These are phyloP conservation scores for Aspiorhynchus laticeps DNA, from an alignment of 2,113 vertebrate genomes.

Conservation along the genomic window DNA sequence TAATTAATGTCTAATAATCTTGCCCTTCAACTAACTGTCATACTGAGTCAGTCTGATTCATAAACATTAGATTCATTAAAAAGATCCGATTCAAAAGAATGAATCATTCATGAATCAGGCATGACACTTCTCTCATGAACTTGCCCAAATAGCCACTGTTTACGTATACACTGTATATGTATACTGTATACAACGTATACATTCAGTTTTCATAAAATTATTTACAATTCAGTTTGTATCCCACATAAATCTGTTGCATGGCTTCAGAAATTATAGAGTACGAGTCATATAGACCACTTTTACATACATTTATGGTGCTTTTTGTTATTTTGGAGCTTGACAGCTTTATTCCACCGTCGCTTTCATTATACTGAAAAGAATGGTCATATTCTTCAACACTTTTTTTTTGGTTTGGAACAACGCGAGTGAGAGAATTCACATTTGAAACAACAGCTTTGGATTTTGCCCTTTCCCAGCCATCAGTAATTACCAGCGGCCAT, in stretches of 20 bases:
- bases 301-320: not conserved
- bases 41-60: not conserved
- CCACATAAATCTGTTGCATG: not conserved
- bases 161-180: not conserved
- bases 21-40: not conserved
- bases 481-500: conserved; percentile 31
- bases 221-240: not conserved
- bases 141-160: not conserved
- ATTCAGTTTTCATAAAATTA: not conserved
- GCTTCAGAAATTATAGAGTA: not conserved
- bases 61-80: not conserved
- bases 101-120: not conserved
- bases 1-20: not conserved
- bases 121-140: not conserved
- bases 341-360: not conserved
- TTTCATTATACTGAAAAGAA: not conserved
- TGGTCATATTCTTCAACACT: not conserved
- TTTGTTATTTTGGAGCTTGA: not conserved
- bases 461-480: conserved; percentile 62
- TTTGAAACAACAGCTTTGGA: conserved; percentile 38
- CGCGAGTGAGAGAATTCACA: not conserved
- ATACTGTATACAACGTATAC: not conserved
- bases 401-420: not conserved
- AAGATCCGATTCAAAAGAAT: not conserved
- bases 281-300: not conserved